These are phyloP conservation scores for Opisthograptis luteolata DNA, from an alignment of 2,888 invertebrate genomes.

Conservation along the genomic window DNA sequence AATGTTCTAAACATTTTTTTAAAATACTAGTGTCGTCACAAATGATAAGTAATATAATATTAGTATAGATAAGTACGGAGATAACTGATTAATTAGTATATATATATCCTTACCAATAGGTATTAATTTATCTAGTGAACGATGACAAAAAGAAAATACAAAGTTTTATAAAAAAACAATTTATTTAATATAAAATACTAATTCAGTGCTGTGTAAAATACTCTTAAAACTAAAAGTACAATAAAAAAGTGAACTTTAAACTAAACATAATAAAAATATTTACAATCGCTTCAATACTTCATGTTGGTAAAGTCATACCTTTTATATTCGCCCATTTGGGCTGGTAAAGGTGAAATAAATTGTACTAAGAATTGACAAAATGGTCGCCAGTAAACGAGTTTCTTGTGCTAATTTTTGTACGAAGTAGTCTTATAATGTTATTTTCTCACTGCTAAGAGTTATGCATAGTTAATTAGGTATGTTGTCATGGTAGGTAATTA, in stretches of 20 bases:
- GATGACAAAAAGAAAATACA: slow-evolving; percentile 30
- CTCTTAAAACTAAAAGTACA: no score
- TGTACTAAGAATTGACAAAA: slow-evolving; percentile 3
- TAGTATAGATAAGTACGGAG: no score
- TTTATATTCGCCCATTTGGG: no score
- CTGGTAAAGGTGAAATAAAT: not conserved
- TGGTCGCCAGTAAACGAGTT: slow-evolving; percentile 18
- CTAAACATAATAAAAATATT: slow-evolving; percentile 34
- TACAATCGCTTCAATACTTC: slow-evolving; percentile 18
- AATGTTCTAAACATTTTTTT: no score
- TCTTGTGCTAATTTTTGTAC: slow-evolving; percentile 19
- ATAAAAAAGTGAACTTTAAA: slow-evolving; percentile 49
- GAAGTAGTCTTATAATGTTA: slow-evolving; percentile 11
- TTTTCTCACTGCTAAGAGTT: slow-evolving; percentile 10
- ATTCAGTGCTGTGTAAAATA: slow-evolving; percentile 64
- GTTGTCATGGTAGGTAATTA: not conserved
- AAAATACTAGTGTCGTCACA: no score
- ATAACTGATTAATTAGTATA: no score
- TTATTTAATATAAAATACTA: slow-evolving; percentile 64
- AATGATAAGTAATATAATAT: no score
- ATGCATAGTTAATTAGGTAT: slow-evolving; percentile 9
- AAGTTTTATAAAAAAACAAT: slow-evolving; percentile 62
- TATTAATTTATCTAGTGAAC: no score
- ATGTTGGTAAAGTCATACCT: no score
- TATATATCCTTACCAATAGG: no score